Conservation (phyloP, 2,797 vertebrate species). For the Petrocephalus sullivani region DNA sequence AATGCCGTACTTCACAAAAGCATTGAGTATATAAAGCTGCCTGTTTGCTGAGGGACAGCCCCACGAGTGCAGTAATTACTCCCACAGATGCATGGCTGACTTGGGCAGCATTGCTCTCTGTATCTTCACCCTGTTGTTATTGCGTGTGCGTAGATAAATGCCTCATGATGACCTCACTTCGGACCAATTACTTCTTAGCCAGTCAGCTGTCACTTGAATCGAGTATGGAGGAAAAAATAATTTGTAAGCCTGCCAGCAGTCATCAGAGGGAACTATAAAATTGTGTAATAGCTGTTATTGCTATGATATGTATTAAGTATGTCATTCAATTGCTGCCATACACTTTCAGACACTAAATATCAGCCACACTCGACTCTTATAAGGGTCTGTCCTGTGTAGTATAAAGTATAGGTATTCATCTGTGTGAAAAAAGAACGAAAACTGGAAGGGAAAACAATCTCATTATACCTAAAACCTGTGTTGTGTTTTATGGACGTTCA, state of each 20-base stretch:
- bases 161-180: constrained; percentile 98
- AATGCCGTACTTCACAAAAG: constrained; percentile 63
- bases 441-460: background rate
- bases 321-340: constrained; percentile 31
- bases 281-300: constrained; percentile 52
- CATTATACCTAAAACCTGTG: background rate
- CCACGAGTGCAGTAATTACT: constrained; percentile 76
- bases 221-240: constrained; percentile 51
- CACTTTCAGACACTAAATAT: background rate
- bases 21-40: constrained; percentile 55
- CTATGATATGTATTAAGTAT: constrained; percentile 48
- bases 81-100: constrained; percentile 75
- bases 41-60: constrained; percentile 69
- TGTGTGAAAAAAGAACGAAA: background rate
- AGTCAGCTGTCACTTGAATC: constrained; percentile 88
- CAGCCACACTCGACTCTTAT: background rate
- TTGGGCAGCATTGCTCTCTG: constrained; percentile 70
- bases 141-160: constrained; percentile 88
- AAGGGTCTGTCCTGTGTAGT: background rate
- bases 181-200: constrained; percentile 97
- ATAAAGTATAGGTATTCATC: background rate
- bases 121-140: constrained; percentile 79
- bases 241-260: constrained; percentile 70
- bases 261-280: constrained; percentile 88
- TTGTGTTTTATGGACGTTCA: background rate